Base-by-base conservation (phyloP, 2,113 vertebrate species). In the Panurus biarmicus region DNA sequence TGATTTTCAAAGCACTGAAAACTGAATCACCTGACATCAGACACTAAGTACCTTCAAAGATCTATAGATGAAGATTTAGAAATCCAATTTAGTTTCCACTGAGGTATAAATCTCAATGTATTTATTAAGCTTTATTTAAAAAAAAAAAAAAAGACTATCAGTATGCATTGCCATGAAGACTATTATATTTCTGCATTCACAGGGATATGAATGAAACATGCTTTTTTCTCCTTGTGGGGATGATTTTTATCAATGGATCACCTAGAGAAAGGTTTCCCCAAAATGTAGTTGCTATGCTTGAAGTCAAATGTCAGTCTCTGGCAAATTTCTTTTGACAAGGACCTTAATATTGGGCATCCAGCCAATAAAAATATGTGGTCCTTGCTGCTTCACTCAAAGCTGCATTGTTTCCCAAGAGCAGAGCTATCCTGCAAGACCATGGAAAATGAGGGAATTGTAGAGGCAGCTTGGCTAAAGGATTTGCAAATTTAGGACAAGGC, bases 261-360 rank as follows among this genome's bases (percentile, higher is more conserved):
- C 35, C 31, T 44, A 67, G 38, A 44, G 79, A 26, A 88, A 78
- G 31, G 40, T 88, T 62, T 54, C 21, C 18, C 19, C 14, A 4
- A 70, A 70, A 62, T 10, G 11, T 61, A 73, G 38, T 42, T 90
- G 24, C 58, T 88, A 38, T 6, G 0, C 91, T 91, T 94, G 90
- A 61, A 87, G 28, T 85, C 72, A 50, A 93, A 64, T 58, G 85
- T 48, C 71, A 79, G 74, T 35, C 58, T 80, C 82, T 0, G 14
- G 66, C 42, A 82, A 82, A 70, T 93, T 65, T 93, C 78, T 89
- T 96, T 79, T 90, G 60, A 94, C 51, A 83, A 74, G 61, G 51
- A 85, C 57, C 93, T 90, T 66, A 54, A 53, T 91, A 87, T 82
- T 82, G 94, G 94, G 91, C 91, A 70, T 70, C 40, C 35, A 77